Conservation (phyloP, 2,113 vertebrate species). For the Dicaeum eximium region DNA sequence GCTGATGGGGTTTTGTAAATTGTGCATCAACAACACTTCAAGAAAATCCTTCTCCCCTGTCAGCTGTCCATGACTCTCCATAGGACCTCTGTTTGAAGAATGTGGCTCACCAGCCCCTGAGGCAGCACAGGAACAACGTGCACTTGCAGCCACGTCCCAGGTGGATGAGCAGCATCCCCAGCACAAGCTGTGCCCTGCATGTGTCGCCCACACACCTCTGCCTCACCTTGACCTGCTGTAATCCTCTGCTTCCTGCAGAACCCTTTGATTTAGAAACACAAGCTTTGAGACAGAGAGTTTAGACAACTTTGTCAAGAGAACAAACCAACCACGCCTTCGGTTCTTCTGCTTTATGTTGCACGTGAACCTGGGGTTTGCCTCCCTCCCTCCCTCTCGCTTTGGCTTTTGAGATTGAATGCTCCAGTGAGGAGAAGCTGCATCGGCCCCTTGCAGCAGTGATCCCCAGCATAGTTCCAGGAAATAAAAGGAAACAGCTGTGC, state of each 20-base stretch:
- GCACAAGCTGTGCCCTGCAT: background rate
- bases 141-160: background rate
- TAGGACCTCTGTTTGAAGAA: background rate
- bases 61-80: background rate
- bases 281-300: background rate
- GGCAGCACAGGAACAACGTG: background rate
- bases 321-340: background rate
- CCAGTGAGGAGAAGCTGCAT: background rate
- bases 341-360: background rate
- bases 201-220: background rate
- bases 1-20: background rate
- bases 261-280: background rate
- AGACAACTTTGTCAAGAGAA: background rate
- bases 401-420: background rate
- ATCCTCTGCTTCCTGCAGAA: background rate
- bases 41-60: background rate
- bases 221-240: background rate
- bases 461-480: background rate
- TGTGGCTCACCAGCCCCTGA: background rate
- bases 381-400: background rate
- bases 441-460: background rate
- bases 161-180: background rate
- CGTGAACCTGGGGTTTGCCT: background rate
- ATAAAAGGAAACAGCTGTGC: slow-evolving; percentile 4
- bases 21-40: background rate